These are phyloP conservation scores for Hypsopygia costalis DNA, from an alignment of 2,888 invertebrate species.

Conservation along the genomic window DNA sequence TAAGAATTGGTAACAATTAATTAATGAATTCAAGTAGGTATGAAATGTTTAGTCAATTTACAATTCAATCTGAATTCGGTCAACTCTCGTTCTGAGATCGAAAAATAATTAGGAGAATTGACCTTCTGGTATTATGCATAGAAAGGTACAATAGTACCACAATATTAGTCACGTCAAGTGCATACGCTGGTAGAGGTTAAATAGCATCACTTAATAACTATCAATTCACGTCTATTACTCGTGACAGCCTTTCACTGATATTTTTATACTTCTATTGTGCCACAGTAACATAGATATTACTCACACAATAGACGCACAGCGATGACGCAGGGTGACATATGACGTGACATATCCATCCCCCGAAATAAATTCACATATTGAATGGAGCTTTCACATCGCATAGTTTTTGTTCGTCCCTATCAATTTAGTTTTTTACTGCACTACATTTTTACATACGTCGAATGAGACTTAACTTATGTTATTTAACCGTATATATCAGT, in stretches of 20 bases:
- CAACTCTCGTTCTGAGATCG: no score
- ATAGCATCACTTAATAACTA: background rate
- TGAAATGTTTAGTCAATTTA: no score
- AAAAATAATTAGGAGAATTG: no score
- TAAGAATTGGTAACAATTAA: no score
- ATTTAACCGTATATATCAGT: no score
- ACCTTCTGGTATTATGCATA: no score
- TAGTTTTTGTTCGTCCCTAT: conserved; percentile 2
- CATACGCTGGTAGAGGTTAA: background rate
- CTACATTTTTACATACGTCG: no score
- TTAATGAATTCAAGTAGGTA: no score
- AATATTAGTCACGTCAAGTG: no score
- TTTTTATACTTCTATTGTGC: conserved; percentile 6
- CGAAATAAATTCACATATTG: conserved; percentile 12
- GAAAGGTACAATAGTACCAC: no score
- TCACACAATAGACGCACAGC: conserved; percentile 7
- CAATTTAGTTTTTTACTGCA: background rate
- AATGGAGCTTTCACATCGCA: conserved; percentile 6
- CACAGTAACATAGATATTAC: conserved; percentile 4
- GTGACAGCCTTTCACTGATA: conserved; percentile 3
- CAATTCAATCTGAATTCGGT: no score
- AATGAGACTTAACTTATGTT: no score
- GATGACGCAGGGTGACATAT: conserved; percentile 9
- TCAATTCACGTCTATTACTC: background rate
- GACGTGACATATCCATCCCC: conserved; percentile 15